Base-by-base conservation (phyloP, 2,797 vertebrate species). In the Sebastes itinus region DNA sequence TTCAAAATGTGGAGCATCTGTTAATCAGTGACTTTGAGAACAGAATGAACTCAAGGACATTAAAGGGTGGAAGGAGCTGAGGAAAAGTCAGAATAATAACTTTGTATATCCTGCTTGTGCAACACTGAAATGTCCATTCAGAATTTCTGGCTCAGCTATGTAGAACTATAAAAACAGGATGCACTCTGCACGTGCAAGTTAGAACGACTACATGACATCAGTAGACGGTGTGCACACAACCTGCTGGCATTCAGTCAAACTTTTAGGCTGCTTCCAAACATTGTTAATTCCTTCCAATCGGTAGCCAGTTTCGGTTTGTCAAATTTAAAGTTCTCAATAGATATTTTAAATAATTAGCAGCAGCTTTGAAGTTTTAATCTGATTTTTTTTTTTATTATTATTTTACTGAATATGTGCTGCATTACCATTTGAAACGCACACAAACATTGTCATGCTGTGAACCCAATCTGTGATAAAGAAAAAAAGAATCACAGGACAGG, bases 121-220 rank as follows among this genome's bases (percentile, higher is more conserved):
- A 14, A 69, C 38, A 28, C 30, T 10, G 11, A 9, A 13, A 27
- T 4, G 38, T 35, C 35, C 18, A 71, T 46, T 42, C 7, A 33
- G 2, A 16, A 56, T n/a, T 22, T 46, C 35, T 68, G 63, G 8
- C 68, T 60, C 56, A 30, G 27, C 16, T 32, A 6, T 14, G 60
- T 5, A 55, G 7, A 56, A 61, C 23, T 18, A 60, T 59, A 76
- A 28, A 72, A 68, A 78, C 71, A 55, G 63, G 76, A 69, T 64
- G 8, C 46, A 54, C 1, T 4, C 12, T 33, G 28, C 13, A 3
- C 6, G 3, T 10, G 46, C 46, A 35, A 49, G 54, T 6, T 1
- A 56, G 9, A 27, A 25, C 1, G 1, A 20, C 18, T 3, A 16
- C 35, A 32, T n/a, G 28, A 73, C 35, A 27, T 5, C 13, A 13